Percentiles rank a stretch among this genome's conserved stretches.
Evolutionary conservation across 1,140 invertebrate species (phyloP).

Genomic region (Mamestra configurata): DNA sequence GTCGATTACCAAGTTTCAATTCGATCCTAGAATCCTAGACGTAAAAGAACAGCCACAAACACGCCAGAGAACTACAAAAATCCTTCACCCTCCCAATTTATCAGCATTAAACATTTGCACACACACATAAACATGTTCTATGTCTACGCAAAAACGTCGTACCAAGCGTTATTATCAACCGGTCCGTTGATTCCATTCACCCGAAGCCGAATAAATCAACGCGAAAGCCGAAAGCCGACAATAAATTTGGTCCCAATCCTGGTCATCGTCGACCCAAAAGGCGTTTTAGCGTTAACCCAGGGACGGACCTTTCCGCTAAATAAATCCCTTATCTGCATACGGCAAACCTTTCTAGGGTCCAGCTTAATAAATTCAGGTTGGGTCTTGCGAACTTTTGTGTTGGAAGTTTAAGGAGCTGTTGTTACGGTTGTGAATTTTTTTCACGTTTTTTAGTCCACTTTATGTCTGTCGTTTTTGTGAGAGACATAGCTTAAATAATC

Average conservation of each 20-base stretch:
- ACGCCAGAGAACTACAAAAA: constrained; percentile 22
- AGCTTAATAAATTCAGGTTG: constrained; percentile 88
- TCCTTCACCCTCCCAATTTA: constrained; percentile 28
- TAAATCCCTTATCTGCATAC: constrained; percentile 88
- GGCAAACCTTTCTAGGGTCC: constrained; percentile 87
- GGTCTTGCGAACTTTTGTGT: constrained; percentile 79
- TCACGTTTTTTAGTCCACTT: neutral
- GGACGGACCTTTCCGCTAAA: constrained; percentile 87
- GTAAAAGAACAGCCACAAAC: neutral
- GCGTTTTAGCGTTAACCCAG: constrained; percentile 81
- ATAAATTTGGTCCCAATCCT: constrained; percentile 85
- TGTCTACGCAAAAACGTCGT: constrained; percentile 45
- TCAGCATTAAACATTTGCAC: constrained; percentile 44
- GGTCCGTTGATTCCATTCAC: constrained; percentile 76
- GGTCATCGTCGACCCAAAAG: constrained; percentile 84
- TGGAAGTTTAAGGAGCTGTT: constrained; percentile 69
- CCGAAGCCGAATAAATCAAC: constrained; percentile 83
- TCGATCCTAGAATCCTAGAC: neutral
- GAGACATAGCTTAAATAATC: no score
- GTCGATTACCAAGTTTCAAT: no score
- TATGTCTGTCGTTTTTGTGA: no score
- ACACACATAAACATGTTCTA: constrained; percentile 44
- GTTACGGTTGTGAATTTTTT: neutral
- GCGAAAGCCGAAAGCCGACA: constrained; percentile 77
- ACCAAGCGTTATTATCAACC: constrained; percentile 72